Conservation (phyloP, 2,797 vertebrate species). For the Aldrovandia affinis region DNA sequence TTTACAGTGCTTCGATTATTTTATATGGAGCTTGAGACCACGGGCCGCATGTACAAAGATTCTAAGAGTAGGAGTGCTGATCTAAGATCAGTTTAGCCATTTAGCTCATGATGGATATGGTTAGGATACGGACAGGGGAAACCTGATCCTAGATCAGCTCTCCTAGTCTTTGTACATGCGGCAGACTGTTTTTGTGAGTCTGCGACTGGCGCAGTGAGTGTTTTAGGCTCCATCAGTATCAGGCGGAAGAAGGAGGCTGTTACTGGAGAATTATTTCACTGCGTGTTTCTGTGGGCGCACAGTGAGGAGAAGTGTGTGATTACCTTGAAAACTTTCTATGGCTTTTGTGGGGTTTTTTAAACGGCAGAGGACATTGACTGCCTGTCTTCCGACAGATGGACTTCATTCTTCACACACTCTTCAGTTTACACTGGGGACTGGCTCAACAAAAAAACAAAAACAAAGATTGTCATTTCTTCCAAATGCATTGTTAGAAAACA, state of each 20-base stretch:
- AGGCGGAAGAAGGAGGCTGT: not conserved
- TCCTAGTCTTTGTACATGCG: too few relatives aligned
- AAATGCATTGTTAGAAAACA: not conserved
- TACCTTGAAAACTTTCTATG: not conserved
- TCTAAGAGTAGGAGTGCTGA: too few relatives aligned
- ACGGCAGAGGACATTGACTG: not conserved
- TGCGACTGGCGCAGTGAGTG: slow-evolving; percentile 11
- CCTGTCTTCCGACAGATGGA: not conserved
- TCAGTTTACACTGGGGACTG: not conserved
- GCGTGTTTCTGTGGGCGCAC: slow-evolving; percentile 13
- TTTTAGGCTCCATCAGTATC: not conserved
- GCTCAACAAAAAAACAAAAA: not conserved
- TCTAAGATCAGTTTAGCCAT: too few relatives aligned
- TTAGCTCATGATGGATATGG: too few relatives aligned
- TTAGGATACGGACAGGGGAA: too few relatives aligned
- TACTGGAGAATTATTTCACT: not conserved
- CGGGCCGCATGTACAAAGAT: too few relatives aligned
- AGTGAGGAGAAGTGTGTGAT: not conserved
- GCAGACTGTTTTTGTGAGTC: slow-evolving; percentile 2
- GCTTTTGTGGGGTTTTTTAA: not conserved
- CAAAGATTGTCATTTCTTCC: not conserved
- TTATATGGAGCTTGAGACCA: slow-evolving; percentile 3
- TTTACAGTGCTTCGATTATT: not conserved
- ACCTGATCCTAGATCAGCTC: too few relatives aligned
- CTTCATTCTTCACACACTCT: not conserved